Evolutionary conservation across 2,797 vertebrate species (phyloP), one percentile per base, ranked within the genome.

Genomic region (Oreochromis mossambicus): DNA sequence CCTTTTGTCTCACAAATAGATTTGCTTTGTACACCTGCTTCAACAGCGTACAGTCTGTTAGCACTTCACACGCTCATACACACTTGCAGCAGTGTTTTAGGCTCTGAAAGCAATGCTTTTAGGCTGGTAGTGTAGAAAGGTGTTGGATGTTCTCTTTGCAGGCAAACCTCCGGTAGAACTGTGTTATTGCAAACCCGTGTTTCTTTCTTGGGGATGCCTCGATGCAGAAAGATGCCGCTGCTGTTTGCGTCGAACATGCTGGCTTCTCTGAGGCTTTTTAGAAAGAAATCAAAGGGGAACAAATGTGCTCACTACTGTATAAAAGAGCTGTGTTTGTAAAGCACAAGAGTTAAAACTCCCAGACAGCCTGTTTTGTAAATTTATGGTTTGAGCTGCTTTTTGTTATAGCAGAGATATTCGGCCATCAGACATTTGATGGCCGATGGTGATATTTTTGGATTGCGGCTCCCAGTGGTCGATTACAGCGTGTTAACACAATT

Each of bases 151-250:
- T 81, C 80, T 85, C 79, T 77, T 79, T 80, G 46, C 76, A 83
- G 77, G 41, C 43, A 85, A 78, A 61, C 80, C 29, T 83, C 46
- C 0, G 1, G 56, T 10, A 36, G 79, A 54, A 70, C 75, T 61
- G 61, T 84, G 82, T 84, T 85, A 84, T 87, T 91, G 86, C 77
- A 91, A 92, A 93, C 81, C 86, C 61, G 68, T 94, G 89, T 94
- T 92, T 86, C 80, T 86, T 63, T 85, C 80, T 76, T 29, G 29
- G 52, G 66, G 87, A 76, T 77, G 61, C 11, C n/a, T 34, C 12
- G 12, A 86, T 63, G 68, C 11, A 79, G 61, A 81, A 77, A 79
- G 78, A 87, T 6, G 38, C 38, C 4, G 36, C 3, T 34, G 24
- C 36, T 38, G 46, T 29, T 51, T 55, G 15, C 10, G 14, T 80